phyloP scores from a whole-genome alignment of 2,113 vertebrate genomes.

The Rhegmatorhina hoffmannsi region DNA sequence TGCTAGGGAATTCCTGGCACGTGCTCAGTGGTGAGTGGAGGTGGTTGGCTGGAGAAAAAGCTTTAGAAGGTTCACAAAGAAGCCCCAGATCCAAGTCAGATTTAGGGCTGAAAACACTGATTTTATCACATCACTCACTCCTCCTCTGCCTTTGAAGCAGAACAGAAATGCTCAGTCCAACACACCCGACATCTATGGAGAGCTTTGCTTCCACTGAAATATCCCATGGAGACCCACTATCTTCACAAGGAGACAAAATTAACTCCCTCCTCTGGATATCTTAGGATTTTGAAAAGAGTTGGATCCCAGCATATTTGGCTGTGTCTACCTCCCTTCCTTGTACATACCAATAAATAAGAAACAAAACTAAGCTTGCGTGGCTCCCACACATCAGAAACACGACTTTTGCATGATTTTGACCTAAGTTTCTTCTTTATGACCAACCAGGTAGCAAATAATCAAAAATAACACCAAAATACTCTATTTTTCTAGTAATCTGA shows the following conservation, averaged over 20 bases:
- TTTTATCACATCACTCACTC: background rate
- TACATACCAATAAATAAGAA: background rate
- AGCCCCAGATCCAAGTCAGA: background rate
- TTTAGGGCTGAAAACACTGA: background rate
- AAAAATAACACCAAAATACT: background rate
- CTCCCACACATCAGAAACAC: background rate
- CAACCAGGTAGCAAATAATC: background rate
- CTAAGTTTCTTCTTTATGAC: background rate
- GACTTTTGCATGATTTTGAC: background rate
- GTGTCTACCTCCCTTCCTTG: background rate
- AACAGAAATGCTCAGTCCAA: background rate
- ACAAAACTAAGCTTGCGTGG: background rate
- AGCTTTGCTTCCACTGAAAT: background rate
- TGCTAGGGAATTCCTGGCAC: background rate
- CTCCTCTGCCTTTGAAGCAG: background rate
- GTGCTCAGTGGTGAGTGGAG: rapidly evolving
- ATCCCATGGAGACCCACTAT: background rate
- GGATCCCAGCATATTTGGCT: background rate
- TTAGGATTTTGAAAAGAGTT: background rate
- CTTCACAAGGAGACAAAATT: background rate
- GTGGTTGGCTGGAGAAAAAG: background rate
- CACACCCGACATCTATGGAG: background rate
- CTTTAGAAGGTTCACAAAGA: conserved; percentile 14
- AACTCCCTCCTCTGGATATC: background rate
- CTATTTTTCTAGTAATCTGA: conserved; percentile 1